Conservation (phyloP, 2,113 vertebrate genomes). For the Motacilla tschutschensis region DNA sequence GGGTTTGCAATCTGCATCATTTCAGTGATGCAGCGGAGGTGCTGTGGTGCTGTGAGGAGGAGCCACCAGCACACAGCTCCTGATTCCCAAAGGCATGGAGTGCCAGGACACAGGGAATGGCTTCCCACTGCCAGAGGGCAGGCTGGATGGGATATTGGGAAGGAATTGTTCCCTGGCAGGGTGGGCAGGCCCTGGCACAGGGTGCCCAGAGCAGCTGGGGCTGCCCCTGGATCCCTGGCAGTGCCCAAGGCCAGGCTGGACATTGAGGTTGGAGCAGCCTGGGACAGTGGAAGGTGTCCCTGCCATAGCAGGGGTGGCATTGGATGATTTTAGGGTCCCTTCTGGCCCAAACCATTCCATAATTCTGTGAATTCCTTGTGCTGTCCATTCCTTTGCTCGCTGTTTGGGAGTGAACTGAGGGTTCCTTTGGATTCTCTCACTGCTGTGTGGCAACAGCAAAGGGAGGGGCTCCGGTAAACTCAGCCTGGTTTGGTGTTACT, state of each 20-base stretch:
- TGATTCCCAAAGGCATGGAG: background rate
- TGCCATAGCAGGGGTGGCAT: fast-evolving
- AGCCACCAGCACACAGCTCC: fast-evolving
- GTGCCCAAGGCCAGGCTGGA: fast-evolving
- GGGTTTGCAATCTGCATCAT: background rate
- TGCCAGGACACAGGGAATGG: background rate
- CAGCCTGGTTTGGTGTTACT: background rate
- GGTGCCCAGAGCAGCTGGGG: background rate
- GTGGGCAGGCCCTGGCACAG: background rate
- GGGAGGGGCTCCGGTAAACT: background rate
- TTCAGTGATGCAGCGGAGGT: background rate
- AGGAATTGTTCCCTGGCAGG: fast-evolving
- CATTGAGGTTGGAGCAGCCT: background rate
- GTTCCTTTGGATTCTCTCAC: background rate
- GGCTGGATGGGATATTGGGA: fast-evolving
- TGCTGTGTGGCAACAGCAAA: background rate
- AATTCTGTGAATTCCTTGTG: background rate
- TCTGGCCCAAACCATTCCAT: background rate
- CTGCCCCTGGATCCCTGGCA: background rate
- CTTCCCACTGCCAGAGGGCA: background rate
- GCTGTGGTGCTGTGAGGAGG: background rate
- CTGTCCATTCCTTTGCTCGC: background rate
- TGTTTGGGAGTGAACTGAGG: background rate
- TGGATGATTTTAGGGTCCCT: background rate
- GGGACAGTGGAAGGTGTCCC: background rate